phyloP scores from a whole-genome alignment of 2,113 vertebrate species.

The Eretmodus cyanostictus region DNA sequence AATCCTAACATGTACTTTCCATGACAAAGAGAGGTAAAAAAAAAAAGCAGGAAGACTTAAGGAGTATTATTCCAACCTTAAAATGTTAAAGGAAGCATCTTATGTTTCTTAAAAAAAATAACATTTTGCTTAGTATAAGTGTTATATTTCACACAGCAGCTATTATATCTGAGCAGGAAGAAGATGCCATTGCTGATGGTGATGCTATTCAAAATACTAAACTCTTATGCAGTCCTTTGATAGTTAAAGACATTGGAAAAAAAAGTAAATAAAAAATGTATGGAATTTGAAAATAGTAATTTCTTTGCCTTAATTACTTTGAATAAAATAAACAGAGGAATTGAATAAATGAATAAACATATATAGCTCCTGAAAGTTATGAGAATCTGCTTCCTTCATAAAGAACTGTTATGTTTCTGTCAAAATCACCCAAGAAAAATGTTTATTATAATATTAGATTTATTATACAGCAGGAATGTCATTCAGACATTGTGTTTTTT shows the following conservation, averaged over 20 bases:
- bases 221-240: not conserved
- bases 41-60: not conserved
- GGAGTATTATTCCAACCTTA: not conserved
- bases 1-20: not conserved
- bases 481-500: not conserved
- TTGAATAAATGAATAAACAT: not conserved
- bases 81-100: not conserved
- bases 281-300: not conserved
- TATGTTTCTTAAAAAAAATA: not conserved
- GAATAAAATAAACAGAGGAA: not conserved
- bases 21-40: not conserved
- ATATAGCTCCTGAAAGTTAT: not conserved
- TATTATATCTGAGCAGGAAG: not conserved
- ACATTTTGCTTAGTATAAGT: not conserved
- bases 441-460: not conserved
- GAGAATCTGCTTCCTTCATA: not conserved
- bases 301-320: not conserved
- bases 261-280: not conserved
- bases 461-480: not conserved
- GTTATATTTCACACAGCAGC: not conserved
- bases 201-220: not conserved
- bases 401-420: not conserved
- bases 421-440: not conserved
- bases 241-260: not conserved
- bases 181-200: not conserved